These are phyloP conservation scores for Carapus acus DNA, from an alignment of 2,797 vertebrate genomes.

Conservation along the genomic window DNA sequence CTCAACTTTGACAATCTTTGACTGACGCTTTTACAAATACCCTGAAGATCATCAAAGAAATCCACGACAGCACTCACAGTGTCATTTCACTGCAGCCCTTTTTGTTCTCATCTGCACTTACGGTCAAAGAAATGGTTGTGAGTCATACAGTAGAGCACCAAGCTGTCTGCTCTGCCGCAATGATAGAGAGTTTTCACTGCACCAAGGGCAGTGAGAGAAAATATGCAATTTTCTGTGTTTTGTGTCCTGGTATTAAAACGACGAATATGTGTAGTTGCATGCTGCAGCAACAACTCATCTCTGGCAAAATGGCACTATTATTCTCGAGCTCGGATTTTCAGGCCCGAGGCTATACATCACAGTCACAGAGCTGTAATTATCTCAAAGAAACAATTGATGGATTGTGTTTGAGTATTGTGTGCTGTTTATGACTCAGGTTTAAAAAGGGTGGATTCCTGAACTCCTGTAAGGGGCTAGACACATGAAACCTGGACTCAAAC, in stretches of 20 bases:
- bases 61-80: too few relatives aligned
- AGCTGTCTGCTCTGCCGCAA: conserved; percentile 16
- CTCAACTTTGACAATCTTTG: too few relatives aligned
- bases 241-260: too few relatives aligned
- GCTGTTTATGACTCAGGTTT: neutral
- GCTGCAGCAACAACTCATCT: conserved; percentile 10
- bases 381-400: neutral
- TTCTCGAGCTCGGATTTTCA: neutral
- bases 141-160: conserved; percentile 30
- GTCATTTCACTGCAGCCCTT: too few relatives aligned
- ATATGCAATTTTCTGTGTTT: conserved; percentile 16
- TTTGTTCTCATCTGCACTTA: conserved; percentile 17
- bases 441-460: neutral
- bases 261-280: too few relatives aligned
- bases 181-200: conserved; percentile 29
- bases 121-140: conserved; percentile 26
- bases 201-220: conserved; percentile 20
- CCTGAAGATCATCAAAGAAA: too few relatives aligned
- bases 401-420: neutral
- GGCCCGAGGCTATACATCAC: too few relatives aligned
- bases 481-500: too few relatives aligned
- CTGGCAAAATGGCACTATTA: neutral
- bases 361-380: neutral
- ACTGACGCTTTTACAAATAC: too few relatives aligned
- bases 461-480: too few relatives aligned